Conservation (phyloP, 2,113 vertebrate genomes). For the Cathartes aura region DNA sequence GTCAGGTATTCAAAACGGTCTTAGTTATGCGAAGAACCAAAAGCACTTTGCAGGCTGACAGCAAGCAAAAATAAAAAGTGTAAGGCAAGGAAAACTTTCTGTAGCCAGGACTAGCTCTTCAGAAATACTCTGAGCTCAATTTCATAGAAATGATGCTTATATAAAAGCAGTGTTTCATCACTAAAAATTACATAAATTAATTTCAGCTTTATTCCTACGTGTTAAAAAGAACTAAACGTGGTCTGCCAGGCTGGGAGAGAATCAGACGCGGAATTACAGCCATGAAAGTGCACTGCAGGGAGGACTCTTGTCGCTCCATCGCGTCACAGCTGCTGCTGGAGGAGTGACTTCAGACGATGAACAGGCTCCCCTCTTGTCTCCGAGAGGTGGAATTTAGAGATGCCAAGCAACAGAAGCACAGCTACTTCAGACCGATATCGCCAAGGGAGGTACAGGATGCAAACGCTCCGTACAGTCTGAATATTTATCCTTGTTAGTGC, state of each 20-base stretch:
- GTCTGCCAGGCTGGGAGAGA: not conserved
- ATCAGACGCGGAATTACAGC: not conserved
- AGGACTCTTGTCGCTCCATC: not conserved
- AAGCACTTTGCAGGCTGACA: slow-evolving; percentile 16
- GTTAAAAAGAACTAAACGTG: not conserved
- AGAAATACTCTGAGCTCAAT: not conserved
- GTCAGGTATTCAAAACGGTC: not conserved
- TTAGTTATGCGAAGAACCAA: not conserved
- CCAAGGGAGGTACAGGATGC: not conserved
- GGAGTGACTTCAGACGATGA: not conserved
- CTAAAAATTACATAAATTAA: slow-evolving; percentile 17
- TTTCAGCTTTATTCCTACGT: not conserved
- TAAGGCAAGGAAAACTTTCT: slow-evolving; percentile 10
- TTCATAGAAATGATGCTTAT: not conserved
- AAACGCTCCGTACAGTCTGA: not conserved
- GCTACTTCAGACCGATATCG: not conserved
- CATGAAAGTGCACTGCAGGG: not conserved
- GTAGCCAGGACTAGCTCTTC: not conserved
- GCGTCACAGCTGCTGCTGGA: not conserved
- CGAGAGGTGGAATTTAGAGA: not conserved
- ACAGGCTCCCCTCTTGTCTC: not conserved
- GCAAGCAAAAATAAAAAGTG: not conserved
- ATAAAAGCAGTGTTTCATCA: not conserved
- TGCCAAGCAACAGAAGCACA: not conserved
- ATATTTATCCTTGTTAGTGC: not conserved